Percentiles rank a stretch among this genome's conserved stretches.
These are phyloP conservation scores for Epistrophe grossulariae DNA, from an alignment of 2,888 invertebrate genomes.

Conservation along the genomic window DNA sequence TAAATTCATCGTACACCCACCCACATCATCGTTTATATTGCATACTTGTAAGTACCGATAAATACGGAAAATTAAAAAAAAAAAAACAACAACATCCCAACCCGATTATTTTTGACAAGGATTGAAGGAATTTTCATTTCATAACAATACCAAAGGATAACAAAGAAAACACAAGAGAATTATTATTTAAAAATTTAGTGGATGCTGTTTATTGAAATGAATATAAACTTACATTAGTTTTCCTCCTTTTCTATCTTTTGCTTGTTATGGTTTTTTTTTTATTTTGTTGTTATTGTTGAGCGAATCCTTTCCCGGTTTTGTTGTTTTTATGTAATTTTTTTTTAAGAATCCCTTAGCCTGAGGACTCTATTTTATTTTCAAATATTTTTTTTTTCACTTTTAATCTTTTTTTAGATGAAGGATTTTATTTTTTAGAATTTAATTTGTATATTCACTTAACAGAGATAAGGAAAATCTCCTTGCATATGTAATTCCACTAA, in stretches of 20 bases:
- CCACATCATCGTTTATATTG: conserved; percentile 3
- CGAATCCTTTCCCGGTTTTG: conserved; percentile 46
- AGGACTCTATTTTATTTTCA: neutral
- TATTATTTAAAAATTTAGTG: neutral
- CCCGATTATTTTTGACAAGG: conserved; percentile 6
- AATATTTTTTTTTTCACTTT: conserved; percentile 1
- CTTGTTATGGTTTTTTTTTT: neutral
- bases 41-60: neutral
- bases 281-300: neutral
- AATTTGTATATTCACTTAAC: neutral
- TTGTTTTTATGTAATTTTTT: conserved; percentile 33
- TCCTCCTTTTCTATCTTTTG: neutral
- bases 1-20: neutral
- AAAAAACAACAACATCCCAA: neutral
- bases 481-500: neutral
- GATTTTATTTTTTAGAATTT: neutral
- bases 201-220: conserved; percentile 1
- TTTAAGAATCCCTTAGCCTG: neutral
- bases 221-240: conserved; percentile 60
- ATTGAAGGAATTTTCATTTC: neutral
- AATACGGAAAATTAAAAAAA: conserved; percentile 8
- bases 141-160: conserved; percentile 7
- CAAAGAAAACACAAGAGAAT: conserved; percentile 14
- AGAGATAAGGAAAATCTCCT: neutral
- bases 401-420: conserved; percentile 5